Conservation (phyloP, 2,113 vertebrate genomes). For the Anseranas semipalmata region DNA sequence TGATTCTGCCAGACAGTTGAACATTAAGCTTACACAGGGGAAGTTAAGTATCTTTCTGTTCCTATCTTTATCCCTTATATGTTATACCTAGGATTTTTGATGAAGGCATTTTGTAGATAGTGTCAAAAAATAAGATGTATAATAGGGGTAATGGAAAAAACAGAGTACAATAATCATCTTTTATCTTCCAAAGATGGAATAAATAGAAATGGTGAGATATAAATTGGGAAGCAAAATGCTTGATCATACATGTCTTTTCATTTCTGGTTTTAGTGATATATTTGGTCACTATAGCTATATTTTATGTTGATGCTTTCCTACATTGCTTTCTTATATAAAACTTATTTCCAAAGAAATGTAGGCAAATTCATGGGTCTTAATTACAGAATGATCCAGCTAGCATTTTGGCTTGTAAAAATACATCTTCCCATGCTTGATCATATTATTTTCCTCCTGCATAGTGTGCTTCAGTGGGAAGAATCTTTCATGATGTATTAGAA, state of each 20-base stretch:
- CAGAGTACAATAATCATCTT: neutral
- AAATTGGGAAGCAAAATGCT: neutral
- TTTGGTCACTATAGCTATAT: neutral
- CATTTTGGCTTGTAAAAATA: constrained; percentile 30
- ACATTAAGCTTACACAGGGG: neutral
- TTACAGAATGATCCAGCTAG: neutral
- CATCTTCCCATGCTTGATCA: neutral
- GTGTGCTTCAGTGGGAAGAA: neutral
- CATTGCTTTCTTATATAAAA: neutral
- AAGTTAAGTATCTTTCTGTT: neutral
- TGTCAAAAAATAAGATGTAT: neutral
- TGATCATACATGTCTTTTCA: neutral
- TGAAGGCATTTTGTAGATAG: neutral
- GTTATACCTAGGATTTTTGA: neutral
- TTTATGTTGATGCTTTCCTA: neutral
- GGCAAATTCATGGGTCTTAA: neutral
- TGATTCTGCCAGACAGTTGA: neutral
- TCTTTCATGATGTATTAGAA: neutral
- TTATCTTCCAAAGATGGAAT: neutral
- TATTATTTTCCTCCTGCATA: neutral
- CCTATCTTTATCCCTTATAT: neutral
- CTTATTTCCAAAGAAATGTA: neutral
- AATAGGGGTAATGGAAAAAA: neutral
- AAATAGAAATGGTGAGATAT: neutral
- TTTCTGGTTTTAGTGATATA: neutral